Evolutionary conservation across 2,888 invertebrate genomes (phyloP), one percentile per base, ranked within the genome.

Genomic region (Troides aeacus): DNA sequence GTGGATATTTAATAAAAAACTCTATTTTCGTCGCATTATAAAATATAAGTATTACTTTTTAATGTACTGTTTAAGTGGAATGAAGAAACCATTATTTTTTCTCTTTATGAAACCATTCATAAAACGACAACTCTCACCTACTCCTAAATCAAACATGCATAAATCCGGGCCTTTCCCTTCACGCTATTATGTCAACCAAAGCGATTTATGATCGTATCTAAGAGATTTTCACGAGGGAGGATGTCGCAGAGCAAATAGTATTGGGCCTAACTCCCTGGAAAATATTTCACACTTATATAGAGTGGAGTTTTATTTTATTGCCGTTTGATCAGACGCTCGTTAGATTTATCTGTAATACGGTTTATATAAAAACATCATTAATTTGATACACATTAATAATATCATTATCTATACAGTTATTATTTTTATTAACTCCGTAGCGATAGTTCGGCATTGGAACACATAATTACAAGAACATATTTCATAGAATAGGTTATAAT

Each of bases 161-260:
- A 90, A 90, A 90, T 90, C 89, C 86, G 85, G 81, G 81, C 84
- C 84, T 80, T 85, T 86, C 87, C 88, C 88, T 89, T 89, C 85
- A 85, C 87, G 88, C 89, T 88, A 89, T 91, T 90, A 90, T 88
- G 90, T 90, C 90, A 90, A 86, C 86, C 84, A 84, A 87, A 88
- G 85, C 89, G 89, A 90, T 91, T 91, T 92, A 91, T 89, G 90
- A 88, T 87, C 84, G 81, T 82, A 85, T 89, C 88, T 85, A 84
- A 88, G 87, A 90, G 89, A 89, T 90, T 90, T 89, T 82, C 86
- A 84, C 81, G 84, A 82, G 83, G 84, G 82, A 82, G 81, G 85
- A 86, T 84, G 87, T 84, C 81, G 78, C 74, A 76, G 79, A 84
- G 86, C 86, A 89, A 88, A 89, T 88, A 86, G 81, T 84, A 88